Percentiles rank a stretch among this genome's conserved stretches.
These are phyloP conservation scores for Drosophila insularis DNA, from an alignment of 1,140 invertebrate genomes.

Conservation along the genomic window DNA sequence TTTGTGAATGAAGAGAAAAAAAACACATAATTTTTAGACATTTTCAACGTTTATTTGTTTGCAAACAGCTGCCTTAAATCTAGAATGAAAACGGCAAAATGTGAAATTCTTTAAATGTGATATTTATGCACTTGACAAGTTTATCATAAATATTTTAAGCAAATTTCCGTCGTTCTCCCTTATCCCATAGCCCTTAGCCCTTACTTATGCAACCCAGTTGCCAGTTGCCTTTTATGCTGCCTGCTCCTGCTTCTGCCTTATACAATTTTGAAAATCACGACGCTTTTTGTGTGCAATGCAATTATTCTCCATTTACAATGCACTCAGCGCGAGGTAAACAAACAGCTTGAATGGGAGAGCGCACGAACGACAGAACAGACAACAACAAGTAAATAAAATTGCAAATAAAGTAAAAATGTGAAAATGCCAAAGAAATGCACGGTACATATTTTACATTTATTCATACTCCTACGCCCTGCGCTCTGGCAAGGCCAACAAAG, in stretches of 20 bases:
- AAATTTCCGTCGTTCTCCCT: slow-evolving; percentile 43
- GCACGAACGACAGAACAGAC: slow-evolving; percentile 9
- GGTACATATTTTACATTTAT: slow-evolving; percentile 80
- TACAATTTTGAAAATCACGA: slow-evolving; percentile 65
- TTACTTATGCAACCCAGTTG: slow-evolving; percentile 1
- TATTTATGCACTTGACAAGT: slow-evolving; percentile 46
- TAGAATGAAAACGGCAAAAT: slow-evolving; percentile 35
- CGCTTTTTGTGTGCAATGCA: slow-evolving; percentile 66
- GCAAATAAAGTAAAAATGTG: slow-evolving; percentile 75
- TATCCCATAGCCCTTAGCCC: slow-evolving; percentile 11
- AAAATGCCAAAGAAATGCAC: slow-evolving; percentile 80
- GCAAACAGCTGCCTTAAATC: slow-evolving; percentile 70
- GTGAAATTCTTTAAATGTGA: slow-evolving; percentile 57
- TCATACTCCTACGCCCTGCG: slow-evolving; percentile 43
- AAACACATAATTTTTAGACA: slow-evolving; percentile 44
- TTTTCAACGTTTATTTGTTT: slow-evolving; percentile 68
- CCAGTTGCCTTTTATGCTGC: slow-evolving; percentile 10
- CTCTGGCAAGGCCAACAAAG: slow-evolving; percentile 44
- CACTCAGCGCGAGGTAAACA: slow-evolving; percentile 64
- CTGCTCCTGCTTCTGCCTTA: slow-evolving; percentile 36
- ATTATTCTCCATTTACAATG: slow-evolving; percentile 80
- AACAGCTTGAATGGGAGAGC: slow-evolving; percentile 51
- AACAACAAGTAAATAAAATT: slow-evolving; percentile 76
- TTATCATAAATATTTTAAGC: slow-evolving; percentile 53
- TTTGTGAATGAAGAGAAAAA: slow-evolving; percentile 23